Evolutionary conservation across 2,888 invertebrate genomes (phyloP), one percentile per base, ranked within the genome.

Genomic region (Xestia ashworthii): DNA sequence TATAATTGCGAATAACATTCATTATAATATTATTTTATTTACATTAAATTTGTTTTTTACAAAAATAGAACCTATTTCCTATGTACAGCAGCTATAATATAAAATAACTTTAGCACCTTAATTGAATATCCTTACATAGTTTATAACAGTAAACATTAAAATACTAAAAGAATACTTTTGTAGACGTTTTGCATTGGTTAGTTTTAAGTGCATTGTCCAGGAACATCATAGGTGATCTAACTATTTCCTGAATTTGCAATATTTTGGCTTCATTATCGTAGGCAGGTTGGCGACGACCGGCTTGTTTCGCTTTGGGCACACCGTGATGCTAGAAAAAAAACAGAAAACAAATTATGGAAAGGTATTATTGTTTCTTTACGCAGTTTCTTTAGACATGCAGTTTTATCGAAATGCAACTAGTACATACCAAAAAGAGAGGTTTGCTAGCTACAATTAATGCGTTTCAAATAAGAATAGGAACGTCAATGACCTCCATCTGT

Each of bases 211-310:
- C 82, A 64, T 82, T 82, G 81, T 85, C 84, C 83, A 48, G 8
- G 9, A 22, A 8, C 48, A 46, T 32, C 4, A 50, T n/a, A 16
- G 25, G 12, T 9, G 12, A 64, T 22, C 22, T 19, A 22, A 3
- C 89, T 86, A 92, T 86, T 92, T 90, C 75, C 87, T 86, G 78
- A 94, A 93, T 82, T 90, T 92, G 88, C 96, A 96, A 89, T 95
- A 95, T 89, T 95, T 96, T 0, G 96, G 94, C 87, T 95, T 95
- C 95, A 96, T 94, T 16, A 95, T 84, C 3, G 95, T 96, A 5
- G 97, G 97, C 80, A 97, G 95, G 75, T 98, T 98, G 8, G 98
- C 97, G 12, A 98, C 95, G n/a, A 98, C 96, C 0, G 98, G 97
- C 84, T 97, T 97, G 71, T 97, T 97, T 78, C 97, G 94, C 88